Evolutionary conservation across 2,888 invertebrate species (phyloP), one percentile per base, ranked within the genome.

Genomic region (Watsonalla cultraria): DNA sequence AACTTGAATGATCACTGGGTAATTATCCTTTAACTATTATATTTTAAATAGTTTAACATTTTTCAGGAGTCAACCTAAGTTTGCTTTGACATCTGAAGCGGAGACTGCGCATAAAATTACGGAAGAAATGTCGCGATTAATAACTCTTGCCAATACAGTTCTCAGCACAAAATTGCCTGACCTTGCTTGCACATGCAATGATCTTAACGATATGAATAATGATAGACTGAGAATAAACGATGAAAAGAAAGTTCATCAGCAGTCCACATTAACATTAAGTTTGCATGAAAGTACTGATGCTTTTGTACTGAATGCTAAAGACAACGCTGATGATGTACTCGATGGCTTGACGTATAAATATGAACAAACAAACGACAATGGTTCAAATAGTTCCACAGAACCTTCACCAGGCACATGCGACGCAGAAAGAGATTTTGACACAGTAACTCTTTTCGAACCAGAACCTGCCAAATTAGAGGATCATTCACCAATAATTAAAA

Each of bases 121-220:
- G 5, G 87, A 88, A 69, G 90, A 90, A 78, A 87, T 90, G 73
- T 74, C 86, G 47, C 79, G 90, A 70, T 69, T 90, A 62, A 88
- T 88, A 56, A 86, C 80, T 79, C 90, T 90, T 85, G 90, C 90
- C 85, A 90, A 84, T 64, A 85, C 90, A 52, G 88, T 90, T 53
- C 79, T 90, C 33, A 80, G 84, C 67, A 90, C 89, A 8, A 88
- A 88, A 65, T 62, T 90, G 47, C 90, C 90, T 7, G 89, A 90
- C 70, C 85, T 90, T 64, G 74, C 84, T 34, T 85, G 80, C 59
- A 72, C 74, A 6, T 81, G 76, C 63, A 74, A 60, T 51, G 78
- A 82, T 49, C 62, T 52, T 37, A 60, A 61, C 54, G 69, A 70
- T 15, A 61, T 60, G 50, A 57, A 64, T 42, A 42, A 42, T 42